Evolutionary conservation across 2,797 vertebrate species (phyloP).

Genomic region (Helostoma temminkii): DNA sequence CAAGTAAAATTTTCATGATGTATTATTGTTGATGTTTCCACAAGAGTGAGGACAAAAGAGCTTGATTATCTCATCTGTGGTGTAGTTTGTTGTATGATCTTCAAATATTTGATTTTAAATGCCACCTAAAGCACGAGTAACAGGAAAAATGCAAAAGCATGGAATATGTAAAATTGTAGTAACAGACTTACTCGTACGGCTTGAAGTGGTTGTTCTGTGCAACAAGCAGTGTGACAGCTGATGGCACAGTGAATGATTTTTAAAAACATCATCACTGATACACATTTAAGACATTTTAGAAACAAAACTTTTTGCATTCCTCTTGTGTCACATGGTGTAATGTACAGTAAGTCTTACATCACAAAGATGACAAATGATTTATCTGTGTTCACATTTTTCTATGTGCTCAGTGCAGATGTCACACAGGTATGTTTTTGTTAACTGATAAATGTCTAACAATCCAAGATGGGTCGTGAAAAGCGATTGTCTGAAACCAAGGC

Average conservation of each 20-base stretch:
- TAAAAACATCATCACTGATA: not conserved
- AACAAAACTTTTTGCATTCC: constrained; percentile 70
- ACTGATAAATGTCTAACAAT: not conserved
- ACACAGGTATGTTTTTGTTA: not conserved
- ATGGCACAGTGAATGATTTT: not conserved
- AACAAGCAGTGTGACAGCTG: not conserved
- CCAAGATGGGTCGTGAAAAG: not conserved
- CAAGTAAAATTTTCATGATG: not conserved
- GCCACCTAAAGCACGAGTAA: not conserved
- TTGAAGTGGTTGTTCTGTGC: not conserved
- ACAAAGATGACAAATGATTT: not conserved
- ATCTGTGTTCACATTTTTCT: not conserved
- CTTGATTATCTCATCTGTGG: not conserved
- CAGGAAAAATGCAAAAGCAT: not conserved
- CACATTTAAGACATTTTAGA: constrained; percentile 25
- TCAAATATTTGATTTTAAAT: not conserved
- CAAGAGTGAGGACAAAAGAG: not conserved
- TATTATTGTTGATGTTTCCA: not conserved
- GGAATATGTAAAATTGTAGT: not conserved
- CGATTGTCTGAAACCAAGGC: not conserved
- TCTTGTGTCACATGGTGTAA: constrained; percentile 50
- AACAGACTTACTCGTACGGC: constrained; percentile 14
- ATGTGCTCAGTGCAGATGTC: not conserved
- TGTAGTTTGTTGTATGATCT: not conserved
- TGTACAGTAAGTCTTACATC: not conserved